A percentile compares a stretch with the other conserved stretches of the same genome.
phyloP scores from a whole-genome alignment of 2,888 invertebrate genomes.

The Mystacides longicornis region DNA sequence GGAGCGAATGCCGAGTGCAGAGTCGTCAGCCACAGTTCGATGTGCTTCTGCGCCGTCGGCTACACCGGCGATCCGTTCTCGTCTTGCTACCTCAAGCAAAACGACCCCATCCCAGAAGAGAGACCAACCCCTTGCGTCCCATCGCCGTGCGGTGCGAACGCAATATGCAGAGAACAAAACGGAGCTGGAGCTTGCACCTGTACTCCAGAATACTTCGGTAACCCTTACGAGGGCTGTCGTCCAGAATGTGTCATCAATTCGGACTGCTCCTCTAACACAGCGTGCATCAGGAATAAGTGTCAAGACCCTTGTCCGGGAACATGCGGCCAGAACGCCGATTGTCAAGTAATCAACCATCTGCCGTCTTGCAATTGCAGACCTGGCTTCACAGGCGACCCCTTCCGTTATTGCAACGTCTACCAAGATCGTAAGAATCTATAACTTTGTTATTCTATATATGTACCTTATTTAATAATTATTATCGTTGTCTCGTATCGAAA shows the following conservation, averaged over 20 bases:
- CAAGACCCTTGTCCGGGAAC: conserved; percentile 61
- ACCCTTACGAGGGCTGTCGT: conserved; percentile 59
- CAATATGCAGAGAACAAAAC: conserved; percentile 50
- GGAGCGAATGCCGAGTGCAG: conserved; percentile 74
- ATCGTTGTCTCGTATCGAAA: too few species aligned
- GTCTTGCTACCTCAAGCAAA: conserved; percentile 59
- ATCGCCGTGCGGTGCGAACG: conserved; percentile 62
- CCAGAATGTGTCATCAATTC: conserved; percentile 62
- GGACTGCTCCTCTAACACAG: conserved; percentile 57
- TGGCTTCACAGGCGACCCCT: conserved; percentile 70
- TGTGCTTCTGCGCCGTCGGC: conserved; percentile 72
- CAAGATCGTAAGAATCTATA: conserved; percentile 46
- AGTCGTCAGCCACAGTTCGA: conserved; percentile 78
- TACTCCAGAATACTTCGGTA: conserved; percentile 52
- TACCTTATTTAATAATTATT: background rate
- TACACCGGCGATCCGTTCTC: conserved; percentile 77
- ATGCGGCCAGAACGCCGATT: conserved; percentile 64
- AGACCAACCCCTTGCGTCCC: conserved; percentile 28
- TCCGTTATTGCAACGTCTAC: conserved; percentile 47
- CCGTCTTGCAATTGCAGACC: conserved; percentile 59
- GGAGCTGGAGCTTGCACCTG: conserved; percentile 56
- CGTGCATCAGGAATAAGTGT: conserved; percentile 59
- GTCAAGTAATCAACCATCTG: conserved; percentile 64
- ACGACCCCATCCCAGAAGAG: conserved; percentile 31
- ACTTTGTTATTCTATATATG: background rate